These are phyloP conservation scores for Cygnus buccinator DNA, from an alignment of 2,113 vertebrate genomes.

Conservation along the genomic window DNA sequence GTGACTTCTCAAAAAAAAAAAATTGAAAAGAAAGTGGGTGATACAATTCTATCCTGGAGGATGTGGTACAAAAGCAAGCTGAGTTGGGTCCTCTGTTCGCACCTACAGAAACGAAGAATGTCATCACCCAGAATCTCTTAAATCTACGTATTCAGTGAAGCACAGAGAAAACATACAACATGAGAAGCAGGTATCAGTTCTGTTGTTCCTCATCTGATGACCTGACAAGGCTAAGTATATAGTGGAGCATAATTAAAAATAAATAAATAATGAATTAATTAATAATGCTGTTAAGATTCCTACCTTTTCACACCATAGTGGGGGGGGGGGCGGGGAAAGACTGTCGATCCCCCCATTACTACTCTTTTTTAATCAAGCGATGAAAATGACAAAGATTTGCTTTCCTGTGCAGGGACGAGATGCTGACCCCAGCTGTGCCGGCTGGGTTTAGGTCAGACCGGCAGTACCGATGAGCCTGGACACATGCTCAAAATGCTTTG, in stretches of 20 bases:
- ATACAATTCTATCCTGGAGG: background rate
- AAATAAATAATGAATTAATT: background rate
- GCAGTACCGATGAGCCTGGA: background rate
- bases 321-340: background rate
- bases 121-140: background rate
- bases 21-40: background rate
- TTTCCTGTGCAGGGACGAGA: background rate
- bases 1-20: background rate
- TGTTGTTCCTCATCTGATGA: background rate
- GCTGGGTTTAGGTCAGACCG: background rate
- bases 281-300: background rate
- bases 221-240: background rate
- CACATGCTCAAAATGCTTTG: conserved; percentile 45
- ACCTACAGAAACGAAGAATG: background rate
- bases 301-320: background rate
- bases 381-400: background rate
- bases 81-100: background rate
- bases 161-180: background rate
- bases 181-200: background rate
- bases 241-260: background rate
- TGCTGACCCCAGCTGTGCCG: background rate
- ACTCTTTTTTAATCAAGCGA: background rate
- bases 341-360: background rate
- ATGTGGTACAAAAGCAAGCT: background rate
- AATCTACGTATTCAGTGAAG: background rate